Base-by-base conservation (phyloP, 2,888 invertebrate genomes). In the Peribatodes rhomboidaria region DNA sequence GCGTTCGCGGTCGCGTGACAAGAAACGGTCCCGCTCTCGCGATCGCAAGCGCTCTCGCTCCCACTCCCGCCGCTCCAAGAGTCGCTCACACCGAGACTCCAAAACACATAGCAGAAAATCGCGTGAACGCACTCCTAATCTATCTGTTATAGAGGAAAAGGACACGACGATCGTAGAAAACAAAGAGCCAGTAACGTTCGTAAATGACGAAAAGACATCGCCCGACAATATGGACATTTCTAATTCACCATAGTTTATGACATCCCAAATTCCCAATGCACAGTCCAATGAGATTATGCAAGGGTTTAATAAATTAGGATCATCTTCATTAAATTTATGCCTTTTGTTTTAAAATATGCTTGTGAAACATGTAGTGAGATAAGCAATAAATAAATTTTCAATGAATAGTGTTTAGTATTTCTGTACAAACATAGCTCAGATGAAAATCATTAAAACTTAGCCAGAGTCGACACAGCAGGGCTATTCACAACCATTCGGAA, bases 181-280 rank as follows among this genome's bases (percentile, higher is more conserved):
- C 52, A 89, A 86, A 72, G 70, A 83, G 4, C 80, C 84, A 13
- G 89, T 90, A 1, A 55, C 59, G 52, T 75, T 89, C 31, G 55
- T 56, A 54, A 82, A 78, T 41, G 94, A 95, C 65, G 95, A 95
- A 74, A 94, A 95, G 68, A 88, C 92, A 73, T 95, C 95, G 13
- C 93, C 95, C 1, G 96, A 96, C 85, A 96, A 96, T 82, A 96
- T 96, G 96, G 96, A 96, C 84, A 96, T 96, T 86, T 96, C 96
- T 14, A 96, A 96, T 87, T 96, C 96, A 64, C 96, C 96, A 59
- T 96, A 94, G 55, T 57, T 66, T 53, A 35, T 61, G 54, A 67
- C 57, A 59, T 60, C 50, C 22, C 7, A 49, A n/a, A n/a, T 27
- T 27, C 27, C 27, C n/a, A 9, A 16, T 16, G 18, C 42, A 20